These are phyloP conservation scores for Coreoperca whiteheadi DNA, from an alignment of 2,113 vertebrate species.

Conservation along the genomic window DNA sequence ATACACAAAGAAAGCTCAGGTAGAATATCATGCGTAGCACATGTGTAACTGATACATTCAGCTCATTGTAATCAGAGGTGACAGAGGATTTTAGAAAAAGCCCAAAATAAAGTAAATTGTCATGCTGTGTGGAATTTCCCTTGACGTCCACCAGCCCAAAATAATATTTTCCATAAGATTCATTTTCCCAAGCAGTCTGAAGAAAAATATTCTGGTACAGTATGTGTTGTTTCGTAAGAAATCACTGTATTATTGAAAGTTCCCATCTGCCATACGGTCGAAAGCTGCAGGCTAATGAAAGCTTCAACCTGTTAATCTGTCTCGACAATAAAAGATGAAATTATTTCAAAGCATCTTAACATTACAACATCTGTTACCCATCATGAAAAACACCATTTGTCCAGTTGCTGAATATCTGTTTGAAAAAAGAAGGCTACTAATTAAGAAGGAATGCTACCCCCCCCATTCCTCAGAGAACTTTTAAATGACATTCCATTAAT, in stretches of 20 bases:
- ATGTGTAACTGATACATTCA: conserved; percentile 80
- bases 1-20: conserved; percentile 64
- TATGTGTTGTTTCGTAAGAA: conserved; percentile 77
- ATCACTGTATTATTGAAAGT: conserved; percentile 72
- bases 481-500: conserved; percentile 69
- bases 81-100: conserved; percentile 80
- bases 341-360: conserved; percentile 42
- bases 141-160: conserved; percentile 80
- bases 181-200: conserved; percentile 73
- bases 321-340: conserved; percentile 31
- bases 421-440: conserved; percentile 50
- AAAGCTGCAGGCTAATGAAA: conserved; percentile 51
- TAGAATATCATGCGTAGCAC: conserved; percentile 66
- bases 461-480: conserved; percentile 49
- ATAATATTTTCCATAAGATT: conserved; percentile 86
- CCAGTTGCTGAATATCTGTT: conserved; percentile 70
- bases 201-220: conserved; percentile 75
- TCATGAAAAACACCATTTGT: conserved; percentile 42
- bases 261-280: conserved; percentile 69
- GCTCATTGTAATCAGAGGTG: conserved; percentile 84
- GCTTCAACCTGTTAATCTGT: conserved; percentile 55
- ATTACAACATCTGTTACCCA: conserved; percentile 63
- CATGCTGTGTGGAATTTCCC: conserved; percentile 85
- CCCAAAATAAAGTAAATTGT: conserved; percentile 83
- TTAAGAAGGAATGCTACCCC: conserved; percentile 59